Conservation (phyloP, 1,140 invertebrate genomes). For the Melanaphis sacchari region DNA sequence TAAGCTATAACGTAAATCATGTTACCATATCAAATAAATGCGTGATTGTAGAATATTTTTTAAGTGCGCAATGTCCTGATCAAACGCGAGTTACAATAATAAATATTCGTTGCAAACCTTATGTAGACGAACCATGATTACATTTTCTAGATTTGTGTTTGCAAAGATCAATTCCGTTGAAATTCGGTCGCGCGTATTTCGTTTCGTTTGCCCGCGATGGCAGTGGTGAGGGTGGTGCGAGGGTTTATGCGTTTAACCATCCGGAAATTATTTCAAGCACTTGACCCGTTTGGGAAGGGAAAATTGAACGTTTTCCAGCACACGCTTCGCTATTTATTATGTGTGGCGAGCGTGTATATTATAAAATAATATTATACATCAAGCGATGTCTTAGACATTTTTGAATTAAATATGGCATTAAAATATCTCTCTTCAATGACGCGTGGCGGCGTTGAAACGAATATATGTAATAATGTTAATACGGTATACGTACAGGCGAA, state of each 20-base stretch:
- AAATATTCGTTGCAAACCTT: not conserved
- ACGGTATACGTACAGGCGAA: not conserved
- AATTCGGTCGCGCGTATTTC: not conserved
- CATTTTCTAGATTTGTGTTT: not conserved
- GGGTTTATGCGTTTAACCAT: not conserved
- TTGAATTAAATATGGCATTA: not conserved
- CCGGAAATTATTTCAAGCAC: slow-evolving; percentile 14
- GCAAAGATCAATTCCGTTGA: not conserved
- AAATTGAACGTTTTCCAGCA: not conserved
- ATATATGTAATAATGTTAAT: not conserved
- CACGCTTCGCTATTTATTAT: not conserved
- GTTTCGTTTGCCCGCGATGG: not conserved
- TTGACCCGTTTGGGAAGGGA: not conserved
- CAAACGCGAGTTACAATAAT: not conserved
- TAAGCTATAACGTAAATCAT: not conserved
- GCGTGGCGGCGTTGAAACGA: not conserved
- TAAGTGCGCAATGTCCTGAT: not conserved
- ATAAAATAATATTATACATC: not conserved
- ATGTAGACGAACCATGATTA: not conserved
- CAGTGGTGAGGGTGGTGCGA: not conserved
- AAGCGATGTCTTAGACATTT: not conserved
- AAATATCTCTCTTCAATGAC: not conserved
- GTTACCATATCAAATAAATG: not conserved
- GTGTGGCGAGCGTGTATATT: not conserved
- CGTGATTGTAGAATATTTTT: not conserved